Percentiles rank a stretch among this genome's conserved stretches.
Evolutionary conservation across 2,888 invertebrate genomes (phyloP).

Genomic region (Drosophila antonietae): DNA sequence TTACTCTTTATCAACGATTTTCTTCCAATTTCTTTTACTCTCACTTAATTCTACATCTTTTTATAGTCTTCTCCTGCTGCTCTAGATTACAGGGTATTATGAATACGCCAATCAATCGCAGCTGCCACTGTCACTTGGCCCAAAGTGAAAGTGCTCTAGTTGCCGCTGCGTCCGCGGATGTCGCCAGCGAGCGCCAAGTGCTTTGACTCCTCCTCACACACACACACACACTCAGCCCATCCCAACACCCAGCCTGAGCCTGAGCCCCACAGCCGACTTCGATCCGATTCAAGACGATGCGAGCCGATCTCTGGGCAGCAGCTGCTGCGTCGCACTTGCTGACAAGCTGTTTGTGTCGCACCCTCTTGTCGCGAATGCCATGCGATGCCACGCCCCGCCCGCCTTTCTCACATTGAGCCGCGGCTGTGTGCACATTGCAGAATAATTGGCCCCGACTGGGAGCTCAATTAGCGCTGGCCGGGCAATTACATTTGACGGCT

Average conservation of each 20-base stretch:
- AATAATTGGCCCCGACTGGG: conserved; percentile 75
- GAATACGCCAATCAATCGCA: conserved; percentile 58
- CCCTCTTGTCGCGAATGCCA: conserved; percentile 46
- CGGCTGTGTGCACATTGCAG: conserved; percentile 68
- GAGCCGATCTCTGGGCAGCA: conserved; percentile 23
- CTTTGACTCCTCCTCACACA: conserved; percentile 72
- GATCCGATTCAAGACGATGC: conserved; percentile 13
- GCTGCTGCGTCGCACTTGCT: conserved; percentile 70
- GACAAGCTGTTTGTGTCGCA: conserved; percentile 70
- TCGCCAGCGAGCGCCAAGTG: conserved; percentile 60
- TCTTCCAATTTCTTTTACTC: not conserved
- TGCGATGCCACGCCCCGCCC: conserved; percentile 46
- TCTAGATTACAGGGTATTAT: conserved; percentile 21
- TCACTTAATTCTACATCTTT: not conserved
- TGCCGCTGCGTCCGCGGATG: conserved; percentile 67
- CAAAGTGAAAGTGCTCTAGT: conserved; percentile 84
- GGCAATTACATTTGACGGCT: conserved; percentile 75
- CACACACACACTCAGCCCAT: conserved; percentile 29
- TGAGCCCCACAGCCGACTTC: conserved; percentile 20
- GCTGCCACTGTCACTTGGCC: conserved; percentile 46
- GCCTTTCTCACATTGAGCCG: conserved; percentile 52
- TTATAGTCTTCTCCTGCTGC: not conserved
- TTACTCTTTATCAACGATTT: not conserved
- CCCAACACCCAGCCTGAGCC: not conserved
- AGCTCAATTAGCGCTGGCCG: conserved; percentile 70